phyloP scores from a whole-genome alignment of 1,140 invertebrate species.

The Wasmannia auropunctata region DNA sequence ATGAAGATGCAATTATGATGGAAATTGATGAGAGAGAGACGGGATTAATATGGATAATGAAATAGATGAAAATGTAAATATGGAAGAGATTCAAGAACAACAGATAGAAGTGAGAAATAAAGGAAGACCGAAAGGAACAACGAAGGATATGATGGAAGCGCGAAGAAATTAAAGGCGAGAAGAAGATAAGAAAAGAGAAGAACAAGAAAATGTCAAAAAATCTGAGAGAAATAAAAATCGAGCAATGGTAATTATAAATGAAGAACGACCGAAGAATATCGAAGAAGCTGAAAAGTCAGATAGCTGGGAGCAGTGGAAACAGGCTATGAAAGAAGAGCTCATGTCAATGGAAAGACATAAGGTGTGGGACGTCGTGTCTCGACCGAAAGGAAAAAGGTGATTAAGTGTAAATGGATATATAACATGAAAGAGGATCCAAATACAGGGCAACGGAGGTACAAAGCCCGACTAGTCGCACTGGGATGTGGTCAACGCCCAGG shows the following conservation, averaged over 20 bases:
- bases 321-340: constrained; percentile 30
- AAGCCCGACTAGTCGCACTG: constrained; percentile 20
- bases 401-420: constrained; percentile 31
- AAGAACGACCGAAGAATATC: not conserved
- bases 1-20: not conserved
- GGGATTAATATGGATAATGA: too few species aligned
- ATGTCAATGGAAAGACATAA: constrained; percentile 15
- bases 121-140: not conserved
- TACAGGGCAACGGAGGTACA: not conserved
- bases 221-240: not conserved
- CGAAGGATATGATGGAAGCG: not conserved
- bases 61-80: too few species aligned
- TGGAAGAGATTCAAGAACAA: not conserved
- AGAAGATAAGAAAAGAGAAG: not conserved
- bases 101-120: not conserved
- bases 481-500: constrained; percentile 22
- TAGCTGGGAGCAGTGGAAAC: not conserved
- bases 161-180: not conserved
- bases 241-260: not conserved
- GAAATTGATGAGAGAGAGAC: too few species aligned
- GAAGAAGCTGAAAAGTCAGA: not conserved
- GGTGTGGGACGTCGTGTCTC: not conserved
- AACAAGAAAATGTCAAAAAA: not conserved
- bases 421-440: constrained; percentile 18
- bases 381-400: not conserved